phyloP scores from a whole-genome alignment of 2,888 invertebrate genomes.

The Anodontia alba region DNA sequence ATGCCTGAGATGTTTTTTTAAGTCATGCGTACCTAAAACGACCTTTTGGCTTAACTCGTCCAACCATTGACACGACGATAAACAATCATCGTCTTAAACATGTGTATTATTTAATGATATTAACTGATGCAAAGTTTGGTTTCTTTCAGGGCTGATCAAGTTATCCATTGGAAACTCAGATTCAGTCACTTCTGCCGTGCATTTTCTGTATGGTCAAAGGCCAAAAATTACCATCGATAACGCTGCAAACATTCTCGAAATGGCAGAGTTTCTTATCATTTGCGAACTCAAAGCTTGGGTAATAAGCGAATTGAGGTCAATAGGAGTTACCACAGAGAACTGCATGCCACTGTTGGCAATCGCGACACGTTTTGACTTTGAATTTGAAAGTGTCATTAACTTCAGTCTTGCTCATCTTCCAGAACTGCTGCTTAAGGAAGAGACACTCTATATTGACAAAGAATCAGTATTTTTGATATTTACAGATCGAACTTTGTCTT shows the following conservation, averaged over 20 bases:
- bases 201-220: constrained; percentile 43
- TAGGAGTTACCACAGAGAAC: not conserved
- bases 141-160: constrained; percentile 25
- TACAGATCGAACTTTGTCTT: not conserved
- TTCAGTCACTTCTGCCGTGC: constrained; percentile 19
- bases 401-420: not conserved
- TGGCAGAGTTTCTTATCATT: constrained; percentile 46
- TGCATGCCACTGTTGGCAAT: not conserved
- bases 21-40: too few relatives aligned
- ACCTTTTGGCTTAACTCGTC: too few relatives aligned
- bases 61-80: too few relatives aligned
- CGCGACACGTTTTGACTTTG: not conserved
- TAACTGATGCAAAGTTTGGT: too few relatives aligned
- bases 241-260: constrained; percentile 20
- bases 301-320: not conserved
- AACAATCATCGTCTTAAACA: too few relatives aligned
- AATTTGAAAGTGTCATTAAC: not conserved
- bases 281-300: constrained; percentile 29
- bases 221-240: constrained; percentile 34
- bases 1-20: too few relatives aligned
- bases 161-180: constrained; percentile 21
- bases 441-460: not conserved
- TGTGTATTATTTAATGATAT: too few relatives aligned
- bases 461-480: not conserved
- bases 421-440: not conserved